A percentile compares a stretch with the other conserved stretches of the same genome.
These are phyloP conservation scores for Xiphydria camelus DNA, from an alignment of 2,888 invertebrate species.

Conservation along the genomic window DNA sequence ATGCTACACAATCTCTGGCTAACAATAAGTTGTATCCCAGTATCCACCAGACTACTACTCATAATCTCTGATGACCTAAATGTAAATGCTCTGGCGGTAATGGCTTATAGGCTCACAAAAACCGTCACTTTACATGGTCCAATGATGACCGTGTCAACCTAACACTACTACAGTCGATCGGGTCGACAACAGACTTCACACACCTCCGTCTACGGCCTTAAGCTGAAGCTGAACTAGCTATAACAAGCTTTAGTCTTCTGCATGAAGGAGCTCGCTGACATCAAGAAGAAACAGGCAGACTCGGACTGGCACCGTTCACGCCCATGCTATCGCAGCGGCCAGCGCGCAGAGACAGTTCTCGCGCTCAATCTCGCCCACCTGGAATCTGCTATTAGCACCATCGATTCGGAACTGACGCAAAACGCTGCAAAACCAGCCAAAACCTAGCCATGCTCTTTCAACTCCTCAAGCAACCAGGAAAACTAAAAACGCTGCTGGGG, in stretches of 20 bases:
- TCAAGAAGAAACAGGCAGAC: not conserved
- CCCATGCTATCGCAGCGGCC: too few species aligned
- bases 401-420: too few species aligned
- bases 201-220: too few species aligned
- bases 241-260: not conserved
- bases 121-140: not conserved
- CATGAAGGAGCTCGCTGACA: not conserved
- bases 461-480: constrained; percentile 8
- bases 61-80: not conserved
- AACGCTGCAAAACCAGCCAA: too few species aligned
- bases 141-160: not conserved
- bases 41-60: not conserved
- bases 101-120: constrained; percentile 6
- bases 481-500: constrained; percentile 12
- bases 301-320: too few species aligned
- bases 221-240: not conserved
- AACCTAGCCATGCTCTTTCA: not conserved
- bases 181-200: too few species aligned
- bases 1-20: too few species aligned
- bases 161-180: too few species aligned
- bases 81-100: constrained; percentile 8
- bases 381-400: not conserved
- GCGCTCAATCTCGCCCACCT: too few species aligned
- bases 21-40: not conserved
- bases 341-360: too few species aligned